A percentile compares a stretch with the other conserved stretches of the same genome.
Conservation (phyloP, 2,113 vertebrate genomes). For the Sinocyclocheilus anophthalmus region DNA sequence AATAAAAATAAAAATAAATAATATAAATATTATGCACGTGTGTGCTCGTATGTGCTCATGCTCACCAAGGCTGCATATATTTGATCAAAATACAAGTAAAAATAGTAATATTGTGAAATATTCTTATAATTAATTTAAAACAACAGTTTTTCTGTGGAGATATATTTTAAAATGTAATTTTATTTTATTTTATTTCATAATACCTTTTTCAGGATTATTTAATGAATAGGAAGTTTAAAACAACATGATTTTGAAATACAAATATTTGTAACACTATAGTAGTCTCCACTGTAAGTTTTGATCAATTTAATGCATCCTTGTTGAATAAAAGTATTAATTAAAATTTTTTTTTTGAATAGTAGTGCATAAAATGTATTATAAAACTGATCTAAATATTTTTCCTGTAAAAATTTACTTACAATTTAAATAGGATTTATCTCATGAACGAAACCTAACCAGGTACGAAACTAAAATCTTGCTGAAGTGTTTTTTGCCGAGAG, state of each 20-base stretch:
- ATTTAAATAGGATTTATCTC: neutral
- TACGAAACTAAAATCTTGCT: neutral
- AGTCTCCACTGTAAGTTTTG: neutral
- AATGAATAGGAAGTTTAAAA: neutral
- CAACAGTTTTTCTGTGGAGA: too few species aligned
- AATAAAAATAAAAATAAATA: too few species aligned
- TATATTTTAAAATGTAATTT: too few species aligned
- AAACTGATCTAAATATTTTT: neutral
- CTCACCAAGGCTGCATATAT: neutral
- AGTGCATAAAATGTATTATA: neutral
- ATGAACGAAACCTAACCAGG: neutral
- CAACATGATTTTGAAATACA: too few species aligned
- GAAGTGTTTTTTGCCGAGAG: conserved; percentile 9
- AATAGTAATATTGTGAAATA: too few species aligned
- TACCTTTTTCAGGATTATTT: neutral
- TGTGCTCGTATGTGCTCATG: neutral
- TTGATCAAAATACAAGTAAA: too few species aligned
- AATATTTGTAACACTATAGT: neutral
- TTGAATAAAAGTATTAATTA: neutral
- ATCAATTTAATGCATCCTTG: neutral
- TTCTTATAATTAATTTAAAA: too few species aligned
- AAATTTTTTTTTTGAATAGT: neutral
- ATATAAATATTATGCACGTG: too few species aligned
- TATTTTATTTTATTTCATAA: neutral
- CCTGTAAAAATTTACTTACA: neutral